These are phyloP conservation scores for Amphimallon solstitiale DNA, from an alignment of 2,888 invertebrate genomes.

Conservation along the genomic window DNA sequence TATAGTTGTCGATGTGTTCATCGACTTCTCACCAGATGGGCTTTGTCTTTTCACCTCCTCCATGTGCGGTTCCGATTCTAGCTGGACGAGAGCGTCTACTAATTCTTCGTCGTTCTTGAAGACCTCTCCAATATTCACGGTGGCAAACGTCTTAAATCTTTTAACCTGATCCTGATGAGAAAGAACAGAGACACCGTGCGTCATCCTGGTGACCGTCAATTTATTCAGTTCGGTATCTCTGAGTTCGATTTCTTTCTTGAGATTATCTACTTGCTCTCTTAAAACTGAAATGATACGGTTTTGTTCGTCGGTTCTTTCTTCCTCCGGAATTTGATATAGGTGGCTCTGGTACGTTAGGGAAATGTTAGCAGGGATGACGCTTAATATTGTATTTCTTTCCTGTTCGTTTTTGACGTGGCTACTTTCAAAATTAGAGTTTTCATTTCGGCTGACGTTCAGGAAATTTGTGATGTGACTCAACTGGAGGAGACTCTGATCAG, in stretches of 20 bases:
- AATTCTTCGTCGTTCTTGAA: constrained; percentile 46
- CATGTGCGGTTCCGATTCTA: constrained; percentile 39
- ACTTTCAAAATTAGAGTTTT: constrained; percentile 56
- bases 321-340: constrained; percentile 44
- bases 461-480: constrained; percentile 64
- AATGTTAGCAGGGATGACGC: constrained; percentile 46
- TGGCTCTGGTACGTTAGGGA: constrained; percentile 58
- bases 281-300: constrained; percentile 54
- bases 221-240: constrained; percentile 58
- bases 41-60: constrained; percentile 24
- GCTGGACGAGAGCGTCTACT: constrained; percentile 42
- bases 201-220: constrained; percentile 37
- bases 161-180: neutral
- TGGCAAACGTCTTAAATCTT: constrained; percentile 31
- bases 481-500: constrained; percentile 65
- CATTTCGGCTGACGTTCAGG: constrained; percentile 56
- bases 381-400: constrained; percentile 41
- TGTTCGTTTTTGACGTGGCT: constrained; percentile 47
- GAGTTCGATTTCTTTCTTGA: constrained; percentile 58
- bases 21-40: constrained; percentile 42
- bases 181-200: neutral
- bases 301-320: constrained; percentile 42
- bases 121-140: constrained; percentile 42
- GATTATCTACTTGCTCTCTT: constrained; percentile 58
- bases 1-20: constrained; percentile 49